These are phyloP conservation scores for Toxostoma redivivum DNA, from an alignment of 2,113 vertebrate genomes.

Conservation along the genomic window DNA sequence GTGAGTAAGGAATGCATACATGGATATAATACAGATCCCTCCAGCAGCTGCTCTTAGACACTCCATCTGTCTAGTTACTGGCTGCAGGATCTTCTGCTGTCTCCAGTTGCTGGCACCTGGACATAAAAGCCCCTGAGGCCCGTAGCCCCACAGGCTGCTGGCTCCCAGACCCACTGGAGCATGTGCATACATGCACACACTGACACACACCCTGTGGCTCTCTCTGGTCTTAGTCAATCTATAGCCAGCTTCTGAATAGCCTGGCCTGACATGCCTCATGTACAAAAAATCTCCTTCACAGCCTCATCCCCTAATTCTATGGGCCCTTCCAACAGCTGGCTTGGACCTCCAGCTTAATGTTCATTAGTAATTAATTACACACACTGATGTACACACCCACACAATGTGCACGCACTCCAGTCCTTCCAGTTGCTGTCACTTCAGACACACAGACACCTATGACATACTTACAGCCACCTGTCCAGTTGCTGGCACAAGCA, in stretches of 20 bases:
- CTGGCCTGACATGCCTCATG: fast-evolving
- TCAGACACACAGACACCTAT: not conserved
- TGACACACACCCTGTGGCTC: not conserved
- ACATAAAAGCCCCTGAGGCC: not conserved
- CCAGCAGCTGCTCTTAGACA: not conserved
- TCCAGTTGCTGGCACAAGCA: not conserved
- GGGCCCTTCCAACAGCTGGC: not conserved
- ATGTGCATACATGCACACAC: not conserved
- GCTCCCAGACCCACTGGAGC: not conserved
- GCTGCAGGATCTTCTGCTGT: not conserved
- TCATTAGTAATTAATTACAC: not conserved
- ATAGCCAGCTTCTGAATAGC: not conserved
- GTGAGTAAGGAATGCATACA: not conserved
- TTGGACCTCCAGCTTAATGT: not conserved
- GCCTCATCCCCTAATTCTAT: not conserved
- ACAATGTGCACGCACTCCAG: fast-evolving
- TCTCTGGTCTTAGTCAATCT: not conserved
- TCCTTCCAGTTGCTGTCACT: not conserved
- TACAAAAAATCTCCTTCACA: not conserved
- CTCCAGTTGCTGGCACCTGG: not conserved
- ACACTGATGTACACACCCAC: not conserved
- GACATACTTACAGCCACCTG: fast-evolving
- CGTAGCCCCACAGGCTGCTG: fast-evolving
- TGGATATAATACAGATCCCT: not conserved
- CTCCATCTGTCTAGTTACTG: not conserved